Evolutionary conservation across 1,140 invertebrate genomes (phyloP).

Genomic region (Drosophila parvula): DNA sequence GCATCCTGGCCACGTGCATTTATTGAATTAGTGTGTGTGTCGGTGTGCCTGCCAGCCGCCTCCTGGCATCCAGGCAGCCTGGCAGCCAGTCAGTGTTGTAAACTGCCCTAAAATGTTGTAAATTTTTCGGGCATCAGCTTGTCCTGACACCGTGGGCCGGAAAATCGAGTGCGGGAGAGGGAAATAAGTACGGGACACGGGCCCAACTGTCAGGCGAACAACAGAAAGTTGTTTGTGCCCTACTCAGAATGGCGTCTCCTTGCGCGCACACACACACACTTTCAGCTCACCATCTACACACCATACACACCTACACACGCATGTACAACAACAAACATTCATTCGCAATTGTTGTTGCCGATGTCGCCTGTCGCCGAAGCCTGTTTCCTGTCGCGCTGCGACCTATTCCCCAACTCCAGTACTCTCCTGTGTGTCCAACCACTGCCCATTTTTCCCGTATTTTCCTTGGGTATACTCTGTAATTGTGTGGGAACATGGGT

Average conservation of each 20-base stretch:
- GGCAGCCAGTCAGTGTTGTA: constrained; percentile 52
- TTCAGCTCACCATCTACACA: not conserved
- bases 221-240: constrained; percentile 70
- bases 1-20: constrained; percentile 73
- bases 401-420: constrained; percentile 36
- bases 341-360: constrained; percentile 51
- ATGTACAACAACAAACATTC: constrained; percentile 50
- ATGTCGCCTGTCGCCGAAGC: constrained; percentile 64
- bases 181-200: constrained; percentile 26
- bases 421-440: constrained; percentile 29
- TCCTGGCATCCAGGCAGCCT: not conserved
- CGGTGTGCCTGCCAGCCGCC: constrained; percentile 23
- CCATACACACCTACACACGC: constrained; percentile 4
- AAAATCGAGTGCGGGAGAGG: not conserved
- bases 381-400: constrained; percentile 70
- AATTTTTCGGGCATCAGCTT: constrained; percentile 71
- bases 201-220: constrained; percentile 58
- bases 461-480: constrained; percentile 20
- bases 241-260: constrained; percentile 48
- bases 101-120: constrained; percentile 64
- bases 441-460: constrained; percentile 54
- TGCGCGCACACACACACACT: constrained; percentile 3
- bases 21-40: constrained; percentile 74
- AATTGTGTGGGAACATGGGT: not conserved
- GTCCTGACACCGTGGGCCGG: constrained; percentile 50